These are phyloP conservation scores for Orthonyx spaldingii DNA, from an alignment of 2,113 vertebrate species.

Conservation along the genomic window DNA sequence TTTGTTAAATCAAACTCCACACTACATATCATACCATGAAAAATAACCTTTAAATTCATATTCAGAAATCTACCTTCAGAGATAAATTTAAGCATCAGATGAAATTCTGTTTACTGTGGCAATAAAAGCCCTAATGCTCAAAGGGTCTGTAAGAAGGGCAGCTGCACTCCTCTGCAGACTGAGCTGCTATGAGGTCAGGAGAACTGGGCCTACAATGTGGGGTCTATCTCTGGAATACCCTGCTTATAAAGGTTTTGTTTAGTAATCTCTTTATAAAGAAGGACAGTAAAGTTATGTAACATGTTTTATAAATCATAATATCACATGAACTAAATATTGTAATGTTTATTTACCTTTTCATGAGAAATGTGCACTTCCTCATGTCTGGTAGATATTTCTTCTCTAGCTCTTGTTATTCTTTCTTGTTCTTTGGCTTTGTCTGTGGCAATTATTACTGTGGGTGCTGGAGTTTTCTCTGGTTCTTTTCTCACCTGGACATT, in stretches of 20 bases:
- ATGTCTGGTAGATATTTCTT: slow-evolving; percentile 64
- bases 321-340: not conserved
- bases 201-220: not conserved
- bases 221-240: not conserved
- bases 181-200: not conserved
- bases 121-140: not conserved
- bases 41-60: not conserved
- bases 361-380: slow-evolving; percentile 69
- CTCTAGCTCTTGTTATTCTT: slow-evolving; percentile 68
- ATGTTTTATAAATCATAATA: not conserved
- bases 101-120: not conserved
- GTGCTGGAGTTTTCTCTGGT: slow-evolving; percentile 67
- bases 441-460: slow-evolving; percentile 64
- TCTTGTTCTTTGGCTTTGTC: slow-evolving; percentile 75
- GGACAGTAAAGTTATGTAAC: not conserved
- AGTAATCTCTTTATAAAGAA: not conserved
- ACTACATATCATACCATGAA: not conserved
- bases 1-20: not conserved
- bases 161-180: not conserved
- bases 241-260: not conserved
- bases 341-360: slow-evolving; percentile 66
- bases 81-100: not conserved
- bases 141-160: not conserved
- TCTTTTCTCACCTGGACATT: slow-evolving; percentile 72
- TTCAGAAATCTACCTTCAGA: not conserved